Evolutionary conservation across 2,888 invertebrate genomes (phyloP).

Genomic region (Anorthoa munda): DNA sequence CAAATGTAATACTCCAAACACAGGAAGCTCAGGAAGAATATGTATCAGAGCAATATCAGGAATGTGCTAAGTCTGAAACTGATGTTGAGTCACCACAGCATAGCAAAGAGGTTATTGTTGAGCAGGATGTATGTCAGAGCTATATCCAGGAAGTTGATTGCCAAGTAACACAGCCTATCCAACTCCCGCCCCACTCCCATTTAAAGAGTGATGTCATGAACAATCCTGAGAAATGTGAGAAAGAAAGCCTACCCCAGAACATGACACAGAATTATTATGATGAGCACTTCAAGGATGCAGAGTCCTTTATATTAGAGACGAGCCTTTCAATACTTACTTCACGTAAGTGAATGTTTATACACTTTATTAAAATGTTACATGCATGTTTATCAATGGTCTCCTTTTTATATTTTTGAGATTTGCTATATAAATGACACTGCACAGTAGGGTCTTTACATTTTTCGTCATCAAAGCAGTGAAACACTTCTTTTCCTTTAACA

Average conservation of each 20-base stretch:
- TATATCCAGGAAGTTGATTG: slow-evolving; percentile 74
- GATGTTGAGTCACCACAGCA: slow-evolving; percentile 52
- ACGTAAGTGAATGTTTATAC: slow-evolving; percentile 78
- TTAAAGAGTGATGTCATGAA: slow-evolving; percentile 69
- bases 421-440: too few species aligned
- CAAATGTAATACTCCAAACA: slow-evolving; percentile 53
- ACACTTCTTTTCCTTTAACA: not conserved
- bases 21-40: slow-evolving; percentile 77
- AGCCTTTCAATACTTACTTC: slow-evolving; percentile 84
- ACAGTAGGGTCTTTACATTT: not conserved
- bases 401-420: too few species aligned
- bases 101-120: slow-evolving; percentile 54
- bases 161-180: slow-evolving; percentile 66
- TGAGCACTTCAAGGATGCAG: slow-evolving; percentile 94
- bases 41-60: slow-evolving; percentile 68
- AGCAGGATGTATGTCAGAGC: slow-evolving; percentile 72
- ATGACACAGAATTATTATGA: slow-evolving; percentile 89
- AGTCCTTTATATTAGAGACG: slow-evolving; percentile 94
- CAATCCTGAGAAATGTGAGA: slow-evolving; percentile 74
- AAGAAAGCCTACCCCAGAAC: slow-evolving; percentile 76
- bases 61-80: slow-evolving; percentile 64
- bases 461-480: not conserved
- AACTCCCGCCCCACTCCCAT: slow-evolving; percentile 43
- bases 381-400: not conserved
- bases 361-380: not conserved